Evolutionary conservation across 2,113 vertebrate genomes (phyloP).

Genomic region (Lepus americanus): DNA sequence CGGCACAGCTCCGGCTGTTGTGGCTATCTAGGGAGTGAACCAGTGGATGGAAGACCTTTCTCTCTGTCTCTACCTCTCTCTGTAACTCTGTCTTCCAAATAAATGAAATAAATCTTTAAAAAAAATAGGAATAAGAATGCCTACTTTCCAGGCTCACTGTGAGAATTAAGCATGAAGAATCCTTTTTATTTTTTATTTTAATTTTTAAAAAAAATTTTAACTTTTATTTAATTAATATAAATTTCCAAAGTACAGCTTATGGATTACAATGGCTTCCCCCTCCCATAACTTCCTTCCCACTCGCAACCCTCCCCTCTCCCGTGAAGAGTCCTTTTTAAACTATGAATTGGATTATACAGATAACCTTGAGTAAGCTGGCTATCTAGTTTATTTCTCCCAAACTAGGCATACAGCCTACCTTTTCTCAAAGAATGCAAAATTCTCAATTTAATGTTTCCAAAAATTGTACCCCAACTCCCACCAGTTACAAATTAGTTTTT

Average conservation of each 20-base stretch:
- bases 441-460: neutral
- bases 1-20: no score
- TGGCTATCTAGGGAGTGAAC: no score
- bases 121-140: neutral
- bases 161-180: neutral
- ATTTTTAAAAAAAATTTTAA: no score
- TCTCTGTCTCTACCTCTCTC: no score
- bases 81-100: no score
- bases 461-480: neutral
- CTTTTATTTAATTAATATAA: no score
- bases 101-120: no score
- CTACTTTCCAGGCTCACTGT: neutral
- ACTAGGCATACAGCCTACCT: neutral
- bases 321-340: neutral
- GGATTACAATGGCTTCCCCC: no score
- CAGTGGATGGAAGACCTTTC: no score
- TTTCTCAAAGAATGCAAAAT: constrained; percentile 49
- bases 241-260: no score
- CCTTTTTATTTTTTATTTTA: neutral
- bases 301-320: no score
- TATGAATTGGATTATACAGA: neutral
- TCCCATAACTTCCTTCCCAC: no score
- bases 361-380: neutral
- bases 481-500: neutral
- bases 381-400: neutral